phyloP scores from a whole-genome alignment of 2,888 invertebrate genomes.

The Caenorhabditis auriculariae region DNA sequence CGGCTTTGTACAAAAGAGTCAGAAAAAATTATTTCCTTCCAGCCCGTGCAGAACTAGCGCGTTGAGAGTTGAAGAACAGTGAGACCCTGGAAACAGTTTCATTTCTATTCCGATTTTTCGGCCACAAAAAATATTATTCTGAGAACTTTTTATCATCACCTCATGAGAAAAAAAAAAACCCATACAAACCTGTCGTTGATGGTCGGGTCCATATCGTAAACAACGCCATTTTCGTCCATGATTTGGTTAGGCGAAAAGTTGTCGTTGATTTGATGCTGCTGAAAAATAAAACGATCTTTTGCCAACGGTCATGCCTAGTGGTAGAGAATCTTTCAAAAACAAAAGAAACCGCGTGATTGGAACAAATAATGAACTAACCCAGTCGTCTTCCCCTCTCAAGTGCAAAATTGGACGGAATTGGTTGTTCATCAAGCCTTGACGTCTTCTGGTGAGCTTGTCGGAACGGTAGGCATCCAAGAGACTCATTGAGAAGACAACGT shows the following conservation, averaged over 20 bases:
- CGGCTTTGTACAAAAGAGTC: no score
- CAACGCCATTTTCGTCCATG: constrained; percentile 42
- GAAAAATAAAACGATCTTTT: constrained; percentile 5
- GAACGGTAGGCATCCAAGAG: constrained; percentile 39
- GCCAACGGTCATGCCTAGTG: not conserved
- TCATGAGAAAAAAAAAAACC: no score
- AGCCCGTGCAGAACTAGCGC: no score
- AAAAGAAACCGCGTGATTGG: not conserved
- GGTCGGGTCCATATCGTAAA: constrained; percentile 39
- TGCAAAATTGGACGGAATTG: constrained; percentile 37
- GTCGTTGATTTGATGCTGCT: constrained; percentile 38
- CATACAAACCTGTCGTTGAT: constrained; percentile 33
- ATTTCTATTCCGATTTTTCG: no score
- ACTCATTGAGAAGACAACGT: constrained; percentile 28
- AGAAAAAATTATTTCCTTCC: no score
- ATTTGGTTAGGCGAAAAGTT: constrained; percentile 36
- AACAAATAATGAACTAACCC: constrained; percentile 25
- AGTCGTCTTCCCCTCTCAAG: constrained; percentile 42
- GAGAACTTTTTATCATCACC: no score
- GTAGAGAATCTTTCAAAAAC: not conserved
- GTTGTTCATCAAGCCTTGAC: constrained; percentile 36
- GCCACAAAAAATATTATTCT: no score
- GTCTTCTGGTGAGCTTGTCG: constrained; percentile 22
- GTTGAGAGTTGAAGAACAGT: no score
- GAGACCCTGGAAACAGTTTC: no score